Conservation (phyloP, 2,888 invertebrate species). For the Sylvicola fuscatus region DNA sequence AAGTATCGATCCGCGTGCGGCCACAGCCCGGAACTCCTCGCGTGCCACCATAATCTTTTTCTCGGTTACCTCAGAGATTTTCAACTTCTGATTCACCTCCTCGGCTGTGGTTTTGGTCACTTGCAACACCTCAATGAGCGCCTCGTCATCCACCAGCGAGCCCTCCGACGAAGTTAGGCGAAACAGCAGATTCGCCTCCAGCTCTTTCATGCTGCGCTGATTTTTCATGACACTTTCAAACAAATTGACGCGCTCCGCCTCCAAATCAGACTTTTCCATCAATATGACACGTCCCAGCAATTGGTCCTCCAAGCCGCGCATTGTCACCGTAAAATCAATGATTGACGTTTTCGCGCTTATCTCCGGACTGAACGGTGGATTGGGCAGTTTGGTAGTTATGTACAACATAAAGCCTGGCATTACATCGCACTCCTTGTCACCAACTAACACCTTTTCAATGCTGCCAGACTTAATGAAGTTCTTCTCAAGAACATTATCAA, state of each 20-base stretch:
- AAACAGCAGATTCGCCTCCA: slow-evolving; percentile 79
- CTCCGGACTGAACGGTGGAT: slow-evolving; percentile 93
- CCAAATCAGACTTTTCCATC: slow-evolving; percentile 90
- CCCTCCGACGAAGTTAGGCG: slow-evolving; percentile 87
- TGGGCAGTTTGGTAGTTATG: slow-evolving; percentile 88
- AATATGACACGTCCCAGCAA: slow-evolving; percentile 79
- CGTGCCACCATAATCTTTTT: slow-evolving; percentile 83
- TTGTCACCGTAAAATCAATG: slow-evolving; percentile 94
- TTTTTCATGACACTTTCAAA: slow-evolving; percentile 94
- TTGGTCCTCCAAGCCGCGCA: slow-evolving; percentile 91
- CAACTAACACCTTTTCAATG: slow-evolving; percentile 83
- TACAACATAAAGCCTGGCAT: slow-evolving; percentile 91
- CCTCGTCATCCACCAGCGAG: slow-evolving; percentile 89
- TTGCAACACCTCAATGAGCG: slow-evolving; percentile 72
- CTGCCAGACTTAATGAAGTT: slow-evolving; percentile 95
- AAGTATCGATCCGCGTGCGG: slow-evolving; percentile 79
- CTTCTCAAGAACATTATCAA: slow-evolving; percentile 91
- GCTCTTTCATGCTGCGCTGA: slow-evolving; percentile 86
- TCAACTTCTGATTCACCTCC: slow-evolving; percentile 85
- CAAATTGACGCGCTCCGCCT: slow-evolving; percentile 78
- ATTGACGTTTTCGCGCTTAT: slow-evolving; percentile 92
- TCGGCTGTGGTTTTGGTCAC: slow-evolving; percentile 77
- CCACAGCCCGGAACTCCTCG: slow-evolving; percentile 90
- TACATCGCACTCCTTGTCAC: slow-evolving; percentile 93
- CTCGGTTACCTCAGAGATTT: slow-evolving; percentile 83